Evolutionary conservation across 2,797 vertebrate genomes (phyloP).

Genomic region (Pterois miles): DNA sequence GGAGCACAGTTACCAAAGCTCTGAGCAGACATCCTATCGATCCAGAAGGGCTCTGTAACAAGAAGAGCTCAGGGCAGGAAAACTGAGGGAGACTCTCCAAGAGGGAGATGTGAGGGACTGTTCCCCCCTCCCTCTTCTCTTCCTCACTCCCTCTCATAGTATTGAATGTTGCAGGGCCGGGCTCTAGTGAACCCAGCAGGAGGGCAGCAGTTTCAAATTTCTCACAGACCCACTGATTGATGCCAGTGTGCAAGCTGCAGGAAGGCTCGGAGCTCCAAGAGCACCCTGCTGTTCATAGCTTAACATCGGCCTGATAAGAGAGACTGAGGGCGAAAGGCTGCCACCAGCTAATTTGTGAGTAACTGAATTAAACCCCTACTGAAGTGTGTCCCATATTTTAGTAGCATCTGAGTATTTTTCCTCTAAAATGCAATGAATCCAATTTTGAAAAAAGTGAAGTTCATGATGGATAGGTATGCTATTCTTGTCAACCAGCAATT

Average conservation of each 20-base stretch:
- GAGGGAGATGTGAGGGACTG: constrained; percentile 36
- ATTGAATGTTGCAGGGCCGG: constrained; percentile 49
- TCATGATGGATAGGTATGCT: not conserved
- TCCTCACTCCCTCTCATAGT: constrained; percentile 7
- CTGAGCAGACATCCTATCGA: constrained; percentile 60
- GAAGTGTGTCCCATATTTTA: not conserved
- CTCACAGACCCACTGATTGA: constrained; percentile 62
- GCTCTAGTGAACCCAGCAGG: constrained; percentile 39
- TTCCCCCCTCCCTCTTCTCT: constrained; percentile 1
- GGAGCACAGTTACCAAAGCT: constrained; percentile 54
- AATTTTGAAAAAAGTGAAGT: not conserved
- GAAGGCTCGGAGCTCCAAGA: constrained; percentile 24
- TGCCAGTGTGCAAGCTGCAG: constrained; percentile 25
- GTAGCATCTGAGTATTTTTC: not conserved
- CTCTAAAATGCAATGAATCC: not conserved
- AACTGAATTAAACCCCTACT: constrained; percentile 12
- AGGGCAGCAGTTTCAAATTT: constrained; percentile 52
- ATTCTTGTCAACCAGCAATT: not conserved
- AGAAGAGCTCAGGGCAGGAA: constrained; percentile 51
- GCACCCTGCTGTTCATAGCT: constrained; percentile 39
- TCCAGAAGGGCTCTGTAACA: constrained; percentile 45
- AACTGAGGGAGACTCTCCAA: constrained; percentile 30
- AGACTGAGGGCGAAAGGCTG: constrained; percentile 21
- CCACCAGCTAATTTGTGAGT: constrained; percentile 8
- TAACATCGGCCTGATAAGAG: constrained; percentile 27